A percentile compares a stretch with the other conserved stretches of the same genome.
These are phyloP conservation scores for Chelonus insularis DNA, from an alignment of 1,140 invertebrate genomes.

Conservation along the genomic window DNA sequence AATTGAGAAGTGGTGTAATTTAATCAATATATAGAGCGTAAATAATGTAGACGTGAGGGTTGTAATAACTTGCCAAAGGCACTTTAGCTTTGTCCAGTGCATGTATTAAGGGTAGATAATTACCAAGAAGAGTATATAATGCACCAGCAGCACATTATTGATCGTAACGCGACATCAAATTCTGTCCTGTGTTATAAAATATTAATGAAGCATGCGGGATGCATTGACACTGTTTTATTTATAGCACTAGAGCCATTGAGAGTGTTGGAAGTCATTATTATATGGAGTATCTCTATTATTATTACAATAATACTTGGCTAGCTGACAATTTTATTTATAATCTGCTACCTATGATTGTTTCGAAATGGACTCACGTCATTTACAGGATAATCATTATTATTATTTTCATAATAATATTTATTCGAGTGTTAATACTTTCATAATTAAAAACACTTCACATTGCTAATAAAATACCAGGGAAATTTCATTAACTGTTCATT, in stretches of 20 bases:
- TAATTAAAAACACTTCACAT: too few relatives aligned
- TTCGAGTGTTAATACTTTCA: too few relatives aligned
- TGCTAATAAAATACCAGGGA: too few relatives aligned
- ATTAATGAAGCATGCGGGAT: conserved; percentile 4
- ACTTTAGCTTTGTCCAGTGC: conserved; percentile 1
- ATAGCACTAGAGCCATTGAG: background rate
- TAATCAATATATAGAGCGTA: background rate
- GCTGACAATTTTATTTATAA: too few relatives aligned
- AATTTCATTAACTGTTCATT: too few relatives aligned
- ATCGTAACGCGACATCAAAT: background rate
- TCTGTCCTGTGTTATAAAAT: background rate
- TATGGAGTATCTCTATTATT: background rate
- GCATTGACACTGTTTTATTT: background rate
- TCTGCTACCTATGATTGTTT: too few relatives aligned
- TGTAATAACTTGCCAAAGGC: background rate
- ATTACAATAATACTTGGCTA: too few relatives aligned
- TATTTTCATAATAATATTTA: too few relatives aligned
- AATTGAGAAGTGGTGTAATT: background rate
- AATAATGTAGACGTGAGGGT: background rate
- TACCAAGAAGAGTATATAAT: background rate
- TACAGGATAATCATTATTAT: too few relatives aligned
- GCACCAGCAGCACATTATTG: background rate
- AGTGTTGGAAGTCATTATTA: background rate
- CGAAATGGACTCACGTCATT: too few relatives aligned
- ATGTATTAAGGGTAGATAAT: background rate